Evolutionary conservation across 1,140 invertebrate genomes (phyloP).

Genomic region (Rhagoletis zephyria): DNA sequence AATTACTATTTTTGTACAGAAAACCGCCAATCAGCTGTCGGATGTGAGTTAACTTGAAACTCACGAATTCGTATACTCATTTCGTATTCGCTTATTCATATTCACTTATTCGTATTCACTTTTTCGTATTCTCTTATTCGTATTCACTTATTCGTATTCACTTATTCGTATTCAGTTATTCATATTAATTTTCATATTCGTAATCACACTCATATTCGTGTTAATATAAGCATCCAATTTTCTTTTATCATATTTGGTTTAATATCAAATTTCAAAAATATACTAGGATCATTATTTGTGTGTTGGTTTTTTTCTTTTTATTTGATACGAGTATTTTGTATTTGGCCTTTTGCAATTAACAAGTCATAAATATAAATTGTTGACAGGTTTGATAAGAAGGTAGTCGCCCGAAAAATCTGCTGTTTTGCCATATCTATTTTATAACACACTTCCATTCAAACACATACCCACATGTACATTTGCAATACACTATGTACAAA

Average conservation of each 20-base stretch:
- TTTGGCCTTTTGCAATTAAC: conserved; percentile 35
- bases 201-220: too few species aligned
- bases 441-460: not conserved
- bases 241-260: not conserved
- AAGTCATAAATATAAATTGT: conserved; percentile 31
- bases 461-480: not conserved
- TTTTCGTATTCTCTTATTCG: too few species aligned
- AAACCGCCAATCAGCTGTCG: too few species aligned
- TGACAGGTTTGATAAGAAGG: conserved; percentile 13
- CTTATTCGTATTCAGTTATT: too few species aligned
- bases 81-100: too few species aligned
- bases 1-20: too few species aligned
- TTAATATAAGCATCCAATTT: too few species aligned
- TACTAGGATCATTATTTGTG: not conserved
- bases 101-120: too few species aligned
- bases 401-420: not conserved
- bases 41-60: too few species aligned
- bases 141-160: too few species aligned
- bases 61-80: too few species aligned
- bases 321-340: not conserved
- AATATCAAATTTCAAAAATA: not conserved
- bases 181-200: too few species aligned
- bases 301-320: not conserved
- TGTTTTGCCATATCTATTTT: not conserved
- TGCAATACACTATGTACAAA: not conserved